phyloP scores from a whole-genome alignment of 2,888 invertebrate species.

The Gnatocerus cornutus region DNA sequence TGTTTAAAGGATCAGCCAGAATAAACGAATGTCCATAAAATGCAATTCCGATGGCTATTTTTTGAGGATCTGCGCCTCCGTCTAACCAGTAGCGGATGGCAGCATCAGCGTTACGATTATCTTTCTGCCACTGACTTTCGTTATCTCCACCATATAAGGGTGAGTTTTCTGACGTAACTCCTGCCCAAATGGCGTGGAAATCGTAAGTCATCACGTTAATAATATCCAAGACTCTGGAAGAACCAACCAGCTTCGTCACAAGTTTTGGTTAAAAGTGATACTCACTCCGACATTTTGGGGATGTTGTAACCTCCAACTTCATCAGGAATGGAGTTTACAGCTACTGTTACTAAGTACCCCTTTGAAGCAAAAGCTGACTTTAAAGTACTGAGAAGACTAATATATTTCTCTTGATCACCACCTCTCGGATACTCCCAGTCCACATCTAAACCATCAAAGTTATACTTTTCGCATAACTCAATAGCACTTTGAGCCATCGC shows the following conservation, averaged over 20 bases:
- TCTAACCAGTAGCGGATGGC: conserved; percentile 46
- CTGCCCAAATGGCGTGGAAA: conserved; percentile 45
- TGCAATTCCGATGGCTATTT: conserved; percentile 45
- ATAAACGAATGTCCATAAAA: conserved; percentile 45
- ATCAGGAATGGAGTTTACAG: conserved; percentile 73
- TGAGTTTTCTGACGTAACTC: conserved; percentile 42
- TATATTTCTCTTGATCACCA: conserved; percentile 46
- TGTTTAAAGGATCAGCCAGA: conserved; percentile 33
- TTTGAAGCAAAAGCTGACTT: conserved; percentile 72
- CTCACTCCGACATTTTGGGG: conserved; percentile 71
- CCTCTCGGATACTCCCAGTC: conserved; percentile 55
- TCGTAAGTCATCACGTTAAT: conserved; percentile 48
- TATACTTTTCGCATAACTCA: conserved; percentile 39
- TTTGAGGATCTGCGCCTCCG: conserved; percentile 44
- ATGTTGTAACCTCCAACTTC: conserved; percentile 76
- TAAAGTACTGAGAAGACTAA: conserved; percentile 72
- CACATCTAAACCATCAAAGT: conserved; percentile 54
- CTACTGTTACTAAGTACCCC: conserved; percentile 74
- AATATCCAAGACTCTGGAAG: conserved; percentile 42
- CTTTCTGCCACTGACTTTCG: conserved; percentile 51
- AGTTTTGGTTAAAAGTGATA: background rate
- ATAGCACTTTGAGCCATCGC: conserved; percentile 35
- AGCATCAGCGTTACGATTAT: conserved; percentile 45
- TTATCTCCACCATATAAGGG: conserved; percentile 45
- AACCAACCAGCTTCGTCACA: background rate